Evolutionary conservation across 2,888 invertebrate species (phyloP).

Genomic region (Phyto melanocephala): DNA sequence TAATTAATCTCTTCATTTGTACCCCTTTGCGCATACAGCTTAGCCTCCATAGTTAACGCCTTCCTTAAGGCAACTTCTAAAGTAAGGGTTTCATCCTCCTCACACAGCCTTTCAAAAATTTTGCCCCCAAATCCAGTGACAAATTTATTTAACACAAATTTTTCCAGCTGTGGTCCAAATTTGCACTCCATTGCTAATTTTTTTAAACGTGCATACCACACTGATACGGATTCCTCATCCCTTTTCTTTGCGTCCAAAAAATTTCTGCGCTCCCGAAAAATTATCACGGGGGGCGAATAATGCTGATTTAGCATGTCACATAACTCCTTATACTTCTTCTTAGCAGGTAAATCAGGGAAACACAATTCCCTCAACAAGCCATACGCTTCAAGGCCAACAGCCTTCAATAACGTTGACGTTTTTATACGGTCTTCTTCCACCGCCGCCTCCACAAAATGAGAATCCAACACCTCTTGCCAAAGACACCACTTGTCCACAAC

Average conservation of each 20-base stretch:
- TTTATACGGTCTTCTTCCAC: slow-evolving; percentile 49
- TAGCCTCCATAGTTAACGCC: slow-evolving; percentile 11
- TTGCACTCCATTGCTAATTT: slow-evolving; percentile 39
- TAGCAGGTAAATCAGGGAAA: slow-evolving; percentile 46
- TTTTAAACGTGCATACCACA: slow-evolving; percentile 35
- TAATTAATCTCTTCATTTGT: slow-evolving; percentile 24
- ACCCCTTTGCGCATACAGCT: neutral
- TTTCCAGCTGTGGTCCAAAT: neutral
- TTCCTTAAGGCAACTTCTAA: neutral
- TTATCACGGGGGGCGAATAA: slow-evolving; percentile 50
- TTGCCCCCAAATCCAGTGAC: slow-evolving; percentile 18
- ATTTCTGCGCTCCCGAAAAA: neutral
- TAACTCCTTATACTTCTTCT: slow-evolving; percentile 31
- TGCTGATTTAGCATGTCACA: slow-evolving; percentile 30
- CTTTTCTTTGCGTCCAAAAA: too few species aligned
- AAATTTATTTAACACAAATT: neutral
- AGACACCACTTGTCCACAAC: slow-evolving; percentile 13
- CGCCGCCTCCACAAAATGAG: slow-evolving; percentile 34
- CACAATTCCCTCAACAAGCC: slow-evolving; percentile 54
- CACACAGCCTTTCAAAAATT: slow-evolving; percentile 42
- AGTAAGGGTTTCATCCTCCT: slow-evolving; percentile 8
- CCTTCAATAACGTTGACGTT: slow-evolving; percentile 50
- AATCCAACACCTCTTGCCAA: neutral
- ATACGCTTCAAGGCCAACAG: slow-evolving; percentile 58
- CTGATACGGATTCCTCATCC: neutral